Percentiles rank a stretch among this genome's conserved stretches.
Evolutionary conservation across 1,140 invertebrate genomes (phyloP).

Genomic region (Pseudachorutes palmiensis): DNA sequence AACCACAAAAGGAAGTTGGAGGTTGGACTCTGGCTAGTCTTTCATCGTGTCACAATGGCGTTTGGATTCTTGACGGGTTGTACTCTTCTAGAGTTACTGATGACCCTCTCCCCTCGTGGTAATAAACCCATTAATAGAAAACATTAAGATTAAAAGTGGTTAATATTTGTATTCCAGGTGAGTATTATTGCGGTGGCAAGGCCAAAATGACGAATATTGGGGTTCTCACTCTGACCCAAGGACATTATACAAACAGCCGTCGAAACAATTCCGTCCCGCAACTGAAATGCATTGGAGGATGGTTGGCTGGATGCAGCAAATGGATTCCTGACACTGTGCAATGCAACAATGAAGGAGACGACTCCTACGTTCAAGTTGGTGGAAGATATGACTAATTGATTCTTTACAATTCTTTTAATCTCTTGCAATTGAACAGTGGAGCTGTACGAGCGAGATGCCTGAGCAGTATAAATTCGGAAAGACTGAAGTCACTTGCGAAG

Average conservation of each 20-base stretch:
- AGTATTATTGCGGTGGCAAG: constrained; percentile 35
- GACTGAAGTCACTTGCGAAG: constrained; percentile 51
- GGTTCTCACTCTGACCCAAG: constrained; percentile 46
- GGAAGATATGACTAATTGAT: background rate
- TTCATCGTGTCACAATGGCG: no score
- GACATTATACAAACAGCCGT: constrained; percentile 46
- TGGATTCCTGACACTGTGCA: constrained; percentile 48
- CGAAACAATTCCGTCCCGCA: constrained; percentile 49
- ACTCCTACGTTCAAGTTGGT: constrained; percentile 47
- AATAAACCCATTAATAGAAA: no score
- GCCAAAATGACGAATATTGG: constrained; percentile 46
- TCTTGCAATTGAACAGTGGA: constrained; percentile 49
- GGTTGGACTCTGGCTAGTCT: no score
- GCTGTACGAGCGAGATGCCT: constrained; percentile 54
- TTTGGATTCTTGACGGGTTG: no score
- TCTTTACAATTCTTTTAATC: constrained; percentile 11
- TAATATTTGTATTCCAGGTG: no score
- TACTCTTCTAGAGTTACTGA: no score
- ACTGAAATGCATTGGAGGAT: constrained; percentile 51
- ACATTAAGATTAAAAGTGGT: no score
- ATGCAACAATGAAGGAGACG: constrained; percentile 54
- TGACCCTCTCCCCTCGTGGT: no score
- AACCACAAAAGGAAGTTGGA: no score
- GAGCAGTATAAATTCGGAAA: constrained; percentile 51
- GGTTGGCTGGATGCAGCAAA: constrained; percentile 43